Conservation (phyloP, 2,113 vertebrate species). For the Sylvietta virens region DNA sequence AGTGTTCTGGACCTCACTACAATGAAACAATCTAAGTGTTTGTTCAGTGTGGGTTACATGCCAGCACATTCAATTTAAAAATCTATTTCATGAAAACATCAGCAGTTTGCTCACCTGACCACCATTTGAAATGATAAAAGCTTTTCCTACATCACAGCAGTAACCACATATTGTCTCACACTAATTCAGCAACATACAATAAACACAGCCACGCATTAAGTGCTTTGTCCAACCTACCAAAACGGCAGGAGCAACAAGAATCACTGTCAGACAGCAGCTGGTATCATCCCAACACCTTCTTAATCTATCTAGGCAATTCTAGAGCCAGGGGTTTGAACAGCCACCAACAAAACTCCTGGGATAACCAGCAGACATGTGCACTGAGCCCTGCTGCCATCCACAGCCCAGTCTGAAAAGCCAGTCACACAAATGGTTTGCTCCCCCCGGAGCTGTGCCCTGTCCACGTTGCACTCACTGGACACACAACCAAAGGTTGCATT, state of each 20-base stretch:
- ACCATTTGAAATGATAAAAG: not conserved
- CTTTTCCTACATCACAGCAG: not conserved
- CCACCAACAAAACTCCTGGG: not conserved
- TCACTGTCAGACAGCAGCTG: not conserved
- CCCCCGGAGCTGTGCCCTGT: not conserved
- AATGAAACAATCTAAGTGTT: not conserved
- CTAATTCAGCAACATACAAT: not conserved
- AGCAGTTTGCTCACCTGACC: not conserved
- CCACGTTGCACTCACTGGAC: fast-evolving
- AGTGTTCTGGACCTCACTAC: not conserved
- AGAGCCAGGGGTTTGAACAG: not conserved
- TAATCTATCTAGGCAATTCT: not conserved
- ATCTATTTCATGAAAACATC: not conserved
- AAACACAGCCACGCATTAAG: not conserved
- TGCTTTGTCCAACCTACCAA: not conserved
- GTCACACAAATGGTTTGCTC: not conserved
- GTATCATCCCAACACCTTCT: not conserved
- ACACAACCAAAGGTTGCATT: not conserved
- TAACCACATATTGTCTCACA: not conserved
- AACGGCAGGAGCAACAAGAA: not conserved
- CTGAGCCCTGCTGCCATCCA: not conserved
- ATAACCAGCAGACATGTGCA: not conserved
- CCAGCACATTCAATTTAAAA: not conserved
- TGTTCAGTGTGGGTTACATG: not conserved
- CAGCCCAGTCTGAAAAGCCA: not conserved